Evolutionary conservation across 2,888 invertebrate genomes (phyloP).

Genomic region (Oligia strigilis): DNA sequence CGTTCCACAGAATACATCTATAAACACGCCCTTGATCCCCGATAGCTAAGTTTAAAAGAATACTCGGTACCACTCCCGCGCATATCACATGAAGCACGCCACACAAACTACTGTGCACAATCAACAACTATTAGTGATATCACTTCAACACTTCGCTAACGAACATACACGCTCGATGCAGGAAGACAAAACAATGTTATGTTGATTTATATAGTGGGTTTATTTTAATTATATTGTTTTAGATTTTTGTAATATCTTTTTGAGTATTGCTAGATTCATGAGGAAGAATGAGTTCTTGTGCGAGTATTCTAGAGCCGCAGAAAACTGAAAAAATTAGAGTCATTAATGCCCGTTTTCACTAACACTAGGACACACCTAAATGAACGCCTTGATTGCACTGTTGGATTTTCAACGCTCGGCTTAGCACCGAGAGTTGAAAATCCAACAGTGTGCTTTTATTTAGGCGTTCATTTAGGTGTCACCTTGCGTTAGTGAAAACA

Average conservation of each 20-base stretch:
- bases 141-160: conserved; percentile 3
- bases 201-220: not conserved
- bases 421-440: not conserved
- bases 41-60: conserved; percentile 39
- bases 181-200: conserved; percentile 46
- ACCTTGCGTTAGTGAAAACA: not conserved
- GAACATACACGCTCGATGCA: conserved; percentile 2
- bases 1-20: conserved; percentile 27
- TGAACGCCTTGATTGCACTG: not conserved
- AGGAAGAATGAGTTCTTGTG: conserved; percentile 9
- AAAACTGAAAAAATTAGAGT: not conserved
- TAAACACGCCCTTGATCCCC: conserved; percentile 44
- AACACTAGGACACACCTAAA: not conserved
- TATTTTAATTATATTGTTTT: not conserved
- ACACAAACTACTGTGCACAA: conserved; percentile 28
- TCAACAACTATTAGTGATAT: conserved; percentile 20
- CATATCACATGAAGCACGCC: conserved; percentile 44
- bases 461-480: not conserved
- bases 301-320: conserved; percentile 9
- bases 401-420: not conserved
- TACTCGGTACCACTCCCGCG: conserved; percentile 32
- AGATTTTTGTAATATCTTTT: not conserved
- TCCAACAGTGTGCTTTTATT: not conserved
- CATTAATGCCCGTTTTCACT: not conserved
- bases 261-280: not conserved